Percentiles rank a stretch among this genome's conserved stretches.
phyloP scores from a whole-genome alignment of 2,888 invertebrate genomes.

The Galeopsomyia nigrocyanea region DNA sequence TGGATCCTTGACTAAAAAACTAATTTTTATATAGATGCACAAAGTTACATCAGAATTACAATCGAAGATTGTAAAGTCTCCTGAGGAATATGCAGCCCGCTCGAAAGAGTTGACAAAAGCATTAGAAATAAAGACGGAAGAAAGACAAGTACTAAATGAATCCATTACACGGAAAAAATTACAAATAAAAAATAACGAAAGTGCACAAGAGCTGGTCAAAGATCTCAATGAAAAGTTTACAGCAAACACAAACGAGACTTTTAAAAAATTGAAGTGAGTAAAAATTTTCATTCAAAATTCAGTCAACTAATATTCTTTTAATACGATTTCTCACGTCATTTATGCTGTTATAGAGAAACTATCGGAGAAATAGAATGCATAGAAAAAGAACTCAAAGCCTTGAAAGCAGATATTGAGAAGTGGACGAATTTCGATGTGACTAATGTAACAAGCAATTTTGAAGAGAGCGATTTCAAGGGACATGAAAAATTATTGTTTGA shows the following conservation, averaged over 20 bases:
- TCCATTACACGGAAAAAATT: conserved; percentile 50
- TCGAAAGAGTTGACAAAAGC: conserved; percentile 49
- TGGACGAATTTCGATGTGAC: conserved; percentile 31
- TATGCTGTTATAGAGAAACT: conserved; percentile 42
- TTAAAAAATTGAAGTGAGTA: conserved; percentile 48
- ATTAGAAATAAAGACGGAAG: conserved; percentile 47
- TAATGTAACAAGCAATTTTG: conserved; percentile 22
- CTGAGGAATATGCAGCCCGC: conserved; percentile 49
- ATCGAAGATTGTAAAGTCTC: conserved; percentile 52
- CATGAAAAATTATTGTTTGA: conserved; percentile 40
- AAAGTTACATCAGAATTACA: conserved; percentile 49
- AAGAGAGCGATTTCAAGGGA: conserved; percentile 29
- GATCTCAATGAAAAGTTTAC: conserved; percentile 49
- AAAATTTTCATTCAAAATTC: neutral
- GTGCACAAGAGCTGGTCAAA: conserved; percentile 47
- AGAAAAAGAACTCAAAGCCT: conserved; percentile 35
- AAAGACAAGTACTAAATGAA: conserved; percentile 47
- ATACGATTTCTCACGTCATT: neutral
- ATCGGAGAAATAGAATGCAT: conserved; percentile 37
- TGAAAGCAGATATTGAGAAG: conserved; percentile 39
- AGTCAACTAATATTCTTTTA: conserved; percentile 3
- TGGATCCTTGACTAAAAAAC: neutral
- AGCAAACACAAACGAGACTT: conserved; percentile 42
- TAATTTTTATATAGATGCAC: conserved; percentile 42
- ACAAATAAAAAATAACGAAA: conserved; percentile 51